Evolutionary conservation across 2,888 invertebrate species (phyloP).

Genomic region (Atethmia centrago): DNA sequence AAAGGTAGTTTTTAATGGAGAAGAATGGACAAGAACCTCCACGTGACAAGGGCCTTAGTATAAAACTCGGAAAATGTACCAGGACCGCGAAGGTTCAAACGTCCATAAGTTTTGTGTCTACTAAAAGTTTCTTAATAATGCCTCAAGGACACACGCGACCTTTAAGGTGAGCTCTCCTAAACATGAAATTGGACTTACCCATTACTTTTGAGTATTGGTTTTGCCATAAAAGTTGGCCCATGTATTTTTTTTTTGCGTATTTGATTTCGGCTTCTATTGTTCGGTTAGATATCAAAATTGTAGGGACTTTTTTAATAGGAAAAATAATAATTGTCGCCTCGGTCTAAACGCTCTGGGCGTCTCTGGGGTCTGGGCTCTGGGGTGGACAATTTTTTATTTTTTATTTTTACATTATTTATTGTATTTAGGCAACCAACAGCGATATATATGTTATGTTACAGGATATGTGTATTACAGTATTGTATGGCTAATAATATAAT

Average conservation of each 20-base stretch:
- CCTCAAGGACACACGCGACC: constrained; percentile 19
- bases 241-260: not conserved
- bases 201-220: constrained; percentile 8
- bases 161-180: constrained; percentile 31
- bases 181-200: not conserved
- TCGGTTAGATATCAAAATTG: not conserved
- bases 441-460: too few species aligned
- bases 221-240: not conserved
- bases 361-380: too few species aligned
- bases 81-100: constrained; percentile 12
- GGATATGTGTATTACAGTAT: too few species aligned
- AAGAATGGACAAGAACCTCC: too few species aligned
- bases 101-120: constrained; percentile 21
- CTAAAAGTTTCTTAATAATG: constrained; percentile 51
- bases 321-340: too few species aligned
- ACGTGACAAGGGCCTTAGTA: not conserved
- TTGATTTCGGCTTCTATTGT: not conserved
- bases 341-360: too few species aligned
- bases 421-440: too few species aligned
- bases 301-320: too few species aligned
- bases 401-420: too few species aligned
- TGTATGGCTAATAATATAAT: too few species aligned
- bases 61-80: constrained; percentile 1
- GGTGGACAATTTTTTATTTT: too few species aligned
- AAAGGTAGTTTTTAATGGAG: too few species aligned